Evolutionary conservation across 2,797 vertebrate species (phyloP), one percentile per base, ranked within the genome.

Genomic region (Arrhamphus sclerolepis): DNA sequence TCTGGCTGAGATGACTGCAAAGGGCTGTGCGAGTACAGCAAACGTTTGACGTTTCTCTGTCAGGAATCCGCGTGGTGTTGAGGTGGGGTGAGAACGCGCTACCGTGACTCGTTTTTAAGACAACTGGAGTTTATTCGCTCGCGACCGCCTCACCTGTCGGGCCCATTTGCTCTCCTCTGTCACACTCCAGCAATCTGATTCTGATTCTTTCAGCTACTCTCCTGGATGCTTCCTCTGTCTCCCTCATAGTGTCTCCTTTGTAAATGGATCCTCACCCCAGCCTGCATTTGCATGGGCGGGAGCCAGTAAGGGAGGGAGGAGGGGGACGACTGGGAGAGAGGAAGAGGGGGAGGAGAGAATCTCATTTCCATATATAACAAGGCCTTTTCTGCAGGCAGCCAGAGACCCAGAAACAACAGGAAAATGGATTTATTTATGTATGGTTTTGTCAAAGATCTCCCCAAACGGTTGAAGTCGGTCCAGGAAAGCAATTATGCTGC

Each of bases 331-430:
- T 63, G 66, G 63, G 78, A 82, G 72, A 52, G 69, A 69, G 79
- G 75, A 73, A 78, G 65, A 73, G 83, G 28, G 10, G 29, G 69
- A 80, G 70, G 80, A 43, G 79, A 73, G 83, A 86, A 85, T 85
- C 72, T 87, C 58, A 91, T 92, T 90, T 89, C 42, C 90, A 91
- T 91, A 72, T 77, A 74, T 87, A 90, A 91, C 76, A 44, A 89
- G 78, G 77, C 63, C 75, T 74, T 80, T 89, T 75, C 78, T 82
- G 57, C 67, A 56, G 68, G 70, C 78, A 72, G 61, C 77, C 57
- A 52, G 50, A 55, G 66, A 66, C 67, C 75, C 58, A 75, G 74
- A 84, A 78, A 81, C 76, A 75, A 75, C 73, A 56, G 62, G 56
- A 44, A 82, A 78, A 83, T 72, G 42, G 71, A 83, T 87, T 84